Evolutionary conservation across 2,888 invertebrate genomes (phyloP).

Genomic region (Abrostola tripartita): DNA sequence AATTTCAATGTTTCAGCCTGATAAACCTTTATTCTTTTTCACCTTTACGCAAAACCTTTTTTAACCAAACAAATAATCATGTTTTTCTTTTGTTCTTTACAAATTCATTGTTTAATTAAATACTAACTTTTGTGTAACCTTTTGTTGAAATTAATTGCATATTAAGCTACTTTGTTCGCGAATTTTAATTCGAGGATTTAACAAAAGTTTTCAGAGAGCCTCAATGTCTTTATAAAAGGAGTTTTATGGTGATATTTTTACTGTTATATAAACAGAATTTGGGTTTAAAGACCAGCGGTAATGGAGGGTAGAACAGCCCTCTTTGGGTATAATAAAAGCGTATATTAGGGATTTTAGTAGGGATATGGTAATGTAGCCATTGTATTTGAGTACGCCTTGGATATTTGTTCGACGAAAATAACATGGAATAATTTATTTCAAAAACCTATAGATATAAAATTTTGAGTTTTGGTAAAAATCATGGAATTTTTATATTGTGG

Average conservation of each 20-base stretch:
- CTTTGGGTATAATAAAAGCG: neutral
- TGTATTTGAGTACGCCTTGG: neutral
- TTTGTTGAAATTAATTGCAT: constrained; percentile 4
- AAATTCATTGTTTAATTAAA: constrained; percentile 13
- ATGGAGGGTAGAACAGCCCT: neutral
- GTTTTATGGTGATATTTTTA: neutral
- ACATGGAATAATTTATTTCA: neutral
- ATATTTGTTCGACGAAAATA: no score
- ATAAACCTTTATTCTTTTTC: constrained; percentile 26
- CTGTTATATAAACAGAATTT: neutral
- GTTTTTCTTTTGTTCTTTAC: constrained; percentile 5
- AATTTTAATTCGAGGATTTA: neutral
- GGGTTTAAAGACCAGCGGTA: neutral
- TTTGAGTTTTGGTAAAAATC: no score
- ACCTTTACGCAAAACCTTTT: constrained; percentile 31
- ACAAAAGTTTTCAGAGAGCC: neutral
- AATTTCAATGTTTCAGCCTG: constrained; percentile 22
- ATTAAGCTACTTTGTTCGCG: neutral
- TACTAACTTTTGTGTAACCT: neutral
- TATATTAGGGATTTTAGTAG: neutral
- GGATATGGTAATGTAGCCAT: neutral
- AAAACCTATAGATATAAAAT: no score
- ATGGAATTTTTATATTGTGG: no score
- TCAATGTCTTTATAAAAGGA: neutral
- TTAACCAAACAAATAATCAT: constrained; percentile 15